A percentile compares a stretch with the other conserved stretches of the same genome.
Conservation (phyloP, 2,113 vertebrate genomes). For the Pseudolaguvia tuberculata region DNA sequence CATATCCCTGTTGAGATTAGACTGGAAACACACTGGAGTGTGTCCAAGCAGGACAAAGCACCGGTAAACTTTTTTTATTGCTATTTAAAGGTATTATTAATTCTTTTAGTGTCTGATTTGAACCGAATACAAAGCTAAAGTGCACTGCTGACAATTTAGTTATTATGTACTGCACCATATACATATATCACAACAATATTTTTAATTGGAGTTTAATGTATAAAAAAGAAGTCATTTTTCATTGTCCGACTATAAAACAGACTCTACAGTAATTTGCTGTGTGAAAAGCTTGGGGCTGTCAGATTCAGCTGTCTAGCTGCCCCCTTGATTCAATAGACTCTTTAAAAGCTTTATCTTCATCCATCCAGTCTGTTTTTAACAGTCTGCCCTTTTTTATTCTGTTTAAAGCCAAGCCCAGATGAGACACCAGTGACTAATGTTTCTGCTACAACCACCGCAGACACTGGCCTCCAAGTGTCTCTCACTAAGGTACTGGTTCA, state of each 20-base stretch:
- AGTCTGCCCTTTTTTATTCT: background rate
- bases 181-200: background rate
- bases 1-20: background rate
- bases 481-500: slow-evolving; percentile 24
- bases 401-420: slow-evolving; percentile 33
- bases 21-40: background rate
- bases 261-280: background rate
- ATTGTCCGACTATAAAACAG: background rate
- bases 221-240: background rate
- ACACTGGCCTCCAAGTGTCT: slow-evolving; percentile 2
- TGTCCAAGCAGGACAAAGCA: background rate
- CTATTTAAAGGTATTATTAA: too few species aligned
- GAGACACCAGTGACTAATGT: slow-evolving; percentile 7
- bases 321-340: slow-evolving; percentile 2
- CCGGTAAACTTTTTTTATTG: background rate
- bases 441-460: background rate
- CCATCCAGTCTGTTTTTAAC: slow-evolving; percentile 6
- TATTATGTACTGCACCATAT: background rate
- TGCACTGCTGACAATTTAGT: background rate
- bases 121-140: background rate
- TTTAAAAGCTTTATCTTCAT: background rate
- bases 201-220: background rate
- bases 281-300: slow-evolving; percentile 48
- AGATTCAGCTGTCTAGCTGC: slow-evolving; percentile 52
- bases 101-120: background rate